A percentile compares a stretch with the other conserved stretches of the same genome.
Evolutionary conservation across 2,113 vertebrate genomes (phyloP).

Genomic region (Drymodes brunneopygia): DNA sequence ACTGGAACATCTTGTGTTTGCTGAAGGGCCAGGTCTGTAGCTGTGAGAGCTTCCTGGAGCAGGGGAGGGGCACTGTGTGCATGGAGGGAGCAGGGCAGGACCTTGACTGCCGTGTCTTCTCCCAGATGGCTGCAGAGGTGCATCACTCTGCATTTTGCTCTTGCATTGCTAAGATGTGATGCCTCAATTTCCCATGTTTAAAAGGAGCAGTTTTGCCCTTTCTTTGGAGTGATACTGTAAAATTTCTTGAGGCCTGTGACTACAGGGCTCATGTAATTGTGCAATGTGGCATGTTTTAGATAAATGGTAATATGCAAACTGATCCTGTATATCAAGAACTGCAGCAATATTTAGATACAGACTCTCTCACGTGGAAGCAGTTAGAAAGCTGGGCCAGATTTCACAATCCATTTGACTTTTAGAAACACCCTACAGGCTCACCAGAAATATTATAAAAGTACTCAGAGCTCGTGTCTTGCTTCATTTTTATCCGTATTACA

Average conservation of each 20-base stretch:
- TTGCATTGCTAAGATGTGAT: neutral
- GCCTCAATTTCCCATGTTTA: fast-evolving
- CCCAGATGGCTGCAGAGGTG: neutral
- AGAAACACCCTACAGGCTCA: neutral
- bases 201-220: neutral
- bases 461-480: neutral
- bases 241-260: neutral
- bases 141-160: fast-evolving
- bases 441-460: neutral
- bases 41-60: neutral
- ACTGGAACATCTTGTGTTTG: neutral
- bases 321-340: neutral
- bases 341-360: neutral
- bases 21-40: neutral
- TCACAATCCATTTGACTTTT: neutral
- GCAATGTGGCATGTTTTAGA: neutral
- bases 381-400: conserved; percentile 1
- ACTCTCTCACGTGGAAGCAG: neutral
- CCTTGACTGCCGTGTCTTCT: neutral
- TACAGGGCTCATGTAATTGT: neutral
- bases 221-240: neutral
- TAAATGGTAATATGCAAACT: neutral
- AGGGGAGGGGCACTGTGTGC: neutral
- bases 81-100: neutral
- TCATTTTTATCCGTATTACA: neutral